Evolutionary conservation across 2,888 invertebrate genomes (phyloP), one percentile per base, ranked within the genome.

Genomic region (Eudemis profundana): DNA sequence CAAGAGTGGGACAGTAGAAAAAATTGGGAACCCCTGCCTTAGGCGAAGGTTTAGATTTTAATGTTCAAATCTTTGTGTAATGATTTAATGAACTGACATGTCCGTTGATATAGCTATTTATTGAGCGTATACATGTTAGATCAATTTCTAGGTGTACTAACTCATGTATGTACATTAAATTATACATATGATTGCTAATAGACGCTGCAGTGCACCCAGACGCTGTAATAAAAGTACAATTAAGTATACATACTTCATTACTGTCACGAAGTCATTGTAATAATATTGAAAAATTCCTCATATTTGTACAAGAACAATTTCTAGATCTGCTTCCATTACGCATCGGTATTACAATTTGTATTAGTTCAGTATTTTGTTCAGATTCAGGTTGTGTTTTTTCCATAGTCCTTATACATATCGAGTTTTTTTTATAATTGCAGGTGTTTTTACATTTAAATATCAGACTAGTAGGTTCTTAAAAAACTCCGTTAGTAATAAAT

Each of bases 81-180:
- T n/a, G 17, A 54, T 54, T 27, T 27, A 27, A 12, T 42, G 7
- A 19, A 12, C 14, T 19, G 19, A 12, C 33, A 33, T 33, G 33
- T 33, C 33, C 10, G 33, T 46, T 21, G 46, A 17, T 42, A 42
- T n/a, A 23, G 29, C 17, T 44, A 42, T 17, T 29, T n/a, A 29
- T 29, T 17, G 29, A 27, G 27, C 27, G n/a, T n/a, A 29, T 29
- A 42, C 15, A 44, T 46, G 21, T 44, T 56, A 56, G 44, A 42
- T n/a, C 29, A 56, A 42, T 56, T 42, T 40, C 15, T 42, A 40
- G 42, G 19, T 36, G 21, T 59, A 49, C 46, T 59, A 59, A 50
- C 12, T 23, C 12, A 59, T 7, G 5, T 47, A 47, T 47, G 47
- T 46, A 36, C 38, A 47, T 21, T 23, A 29, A 56, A 56, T 56